Base-by-base conservation (phyloP, 1,140 invertebrate genomes). In the Drosophila pseudoananassae region DNA sequence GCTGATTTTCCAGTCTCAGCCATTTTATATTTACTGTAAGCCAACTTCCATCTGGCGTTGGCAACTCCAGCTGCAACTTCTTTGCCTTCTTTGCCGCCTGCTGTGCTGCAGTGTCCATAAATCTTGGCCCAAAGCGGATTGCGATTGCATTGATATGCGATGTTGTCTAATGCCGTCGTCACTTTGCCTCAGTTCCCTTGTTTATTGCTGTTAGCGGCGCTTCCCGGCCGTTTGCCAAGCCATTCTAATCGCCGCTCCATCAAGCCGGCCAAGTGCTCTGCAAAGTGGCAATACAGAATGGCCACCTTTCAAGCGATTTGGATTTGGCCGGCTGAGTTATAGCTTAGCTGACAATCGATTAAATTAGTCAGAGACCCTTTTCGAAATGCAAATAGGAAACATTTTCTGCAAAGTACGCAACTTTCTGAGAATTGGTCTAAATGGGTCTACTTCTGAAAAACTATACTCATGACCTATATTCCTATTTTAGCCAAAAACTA, bases 101-200 rank as follows among this genome's bases (percentile, higher is more conserved):
- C 80, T 72, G 46, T 65, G 53, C 49, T 68, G 81, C 65, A 69
- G 63, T 69, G 55, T 87, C 77, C 68, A 84, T 84, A 84, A 84
- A 84, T 87, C 82, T 85, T 51, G 50, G 58, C 72, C 58, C 77
- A 84, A 84, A 84, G 81, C 81, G 81, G 81, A 84, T 87, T 84
- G 76, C 79, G 70, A 82, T 71, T 78, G 70, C 79, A 80, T 80
- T 80, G 78, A 82, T 70, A 80, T 76, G 77, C 76, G 59, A 79
- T 79, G 77, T 79, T 79, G 69, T 79, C 77, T 68, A 53, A 71
- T 79, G 78, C 76, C 53, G 55, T 74, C 64, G 50, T 55, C 63
- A 63, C 63, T 53, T 43, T 38, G 38, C 40, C 23, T 52, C 49
- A 29, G 12, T 23, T 49, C 4, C 47, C 57, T 59, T 65, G 59